A percentile compares a stretch with the other conserved stretches of the same genome.
Conservation (phyloP, 2,113 vertebrate species). For the Sitta europaea region DNA sequence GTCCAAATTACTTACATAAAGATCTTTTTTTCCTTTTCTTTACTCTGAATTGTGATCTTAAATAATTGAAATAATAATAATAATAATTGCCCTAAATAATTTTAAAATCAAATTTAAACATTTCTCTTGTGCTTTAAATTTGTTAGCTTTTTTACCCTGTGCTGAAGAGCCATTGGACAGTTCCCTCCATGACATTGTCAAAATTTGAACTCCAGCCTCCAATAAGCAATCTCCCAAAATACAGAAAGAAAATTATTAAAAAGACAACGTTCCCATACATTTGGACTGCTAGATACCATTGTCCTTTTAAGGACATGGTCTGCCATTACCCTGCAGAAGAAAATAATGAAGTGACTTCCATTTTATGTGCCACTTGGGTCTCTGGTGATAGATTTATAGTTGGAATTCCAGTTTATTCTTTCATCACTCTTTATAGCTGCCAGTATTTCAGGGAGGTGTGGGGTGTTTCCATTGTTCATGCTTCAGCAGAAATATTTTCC, state of each 20-base stretch:
- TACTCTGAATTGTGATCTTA: background rate
- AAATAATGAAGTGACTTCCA: background rate
- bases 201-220: background rate
- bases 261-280: background rate
- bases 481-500: background rate
- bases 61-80: background rate
- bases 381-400: background rate
- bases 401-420: background rate
- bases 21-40: background rate
- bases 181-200: rapidly evolving
- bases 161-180: background rate
- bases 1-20: background rate
- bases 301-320: background rate
- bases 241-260: background rate
- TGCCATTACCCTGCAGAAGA: background rate
- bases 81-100: background rate
- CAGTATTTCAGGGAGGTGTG: rapidly evolving
- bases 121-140: background rate
- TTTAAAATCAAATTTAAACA: background rate
- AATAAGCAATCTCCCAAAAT: background rate
- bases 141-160: background rate
- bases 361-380: rapidly evolving
- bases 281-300: background rate
- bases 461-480: rapidly evolving
- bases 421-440: background rate